phyloP scores from a whole-genome alignment of 2,113 vertebrate genomes.

The Brachyistius frenatus region DNA sequence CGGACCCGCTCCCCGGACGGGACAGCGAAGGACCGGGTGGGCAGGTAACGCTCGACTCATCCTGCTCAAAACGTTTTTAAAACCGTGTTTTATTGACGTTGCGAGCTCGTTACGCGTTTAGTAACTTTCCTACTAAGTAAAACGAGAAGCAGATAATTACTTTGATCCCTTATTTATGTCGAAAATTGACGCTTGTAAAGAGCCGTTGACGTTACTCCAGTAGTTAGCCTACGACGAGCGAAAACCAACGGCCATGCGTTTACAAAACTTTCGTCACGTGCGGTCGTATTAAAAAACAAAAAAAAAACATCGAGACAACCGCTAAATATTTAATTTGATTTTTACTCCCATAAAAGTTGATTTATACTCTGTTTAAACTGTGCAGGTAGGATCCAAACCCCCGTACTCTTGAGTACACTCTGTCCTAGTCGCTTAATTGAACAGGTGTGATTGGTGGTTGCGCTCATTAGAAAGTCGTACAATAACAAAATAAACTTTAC shows the following conservation, averaged over 20 bases:
- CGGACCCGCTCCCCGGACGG: constrained; percentile 36
- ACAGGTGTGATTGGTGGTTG: too few relatives aligned
- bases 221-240: constrained; percentile 4
- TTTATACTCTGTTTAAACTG: too few relatives aligned
- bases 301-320: neutral
- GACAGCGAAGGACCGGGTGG: constrained; percentile 69
- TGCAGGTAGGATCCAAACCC: too few relatives aligned
- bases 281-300: neutral
- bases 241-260: neutral
- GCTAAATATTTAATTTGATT: too few relatives aligned
- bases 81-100: neutral
- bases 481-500: too few relatives aligned
- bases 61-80: neutral
- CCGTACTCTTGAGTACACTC: too few relatives aligned
- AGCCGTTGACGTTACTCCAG: neutral
- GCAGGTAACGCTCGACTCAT: constrained; percentile 68
- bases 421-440: too few relatives aligned
- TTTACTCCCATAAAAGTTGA: too few relatives aligned
- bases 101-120: accelerated
- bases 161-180: neutral
- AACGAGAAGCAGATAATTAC: neutral
- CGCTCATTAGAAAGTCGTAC: too few relatives aligned
- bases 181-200: neutral
- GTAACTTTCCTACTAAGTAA: neutral
- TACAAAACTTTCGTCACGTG: neutral